Evolutionary conservation across 2,888 invertebrate species (phyloP).

Genomic region (Ypsolopha sequella): DNA sequence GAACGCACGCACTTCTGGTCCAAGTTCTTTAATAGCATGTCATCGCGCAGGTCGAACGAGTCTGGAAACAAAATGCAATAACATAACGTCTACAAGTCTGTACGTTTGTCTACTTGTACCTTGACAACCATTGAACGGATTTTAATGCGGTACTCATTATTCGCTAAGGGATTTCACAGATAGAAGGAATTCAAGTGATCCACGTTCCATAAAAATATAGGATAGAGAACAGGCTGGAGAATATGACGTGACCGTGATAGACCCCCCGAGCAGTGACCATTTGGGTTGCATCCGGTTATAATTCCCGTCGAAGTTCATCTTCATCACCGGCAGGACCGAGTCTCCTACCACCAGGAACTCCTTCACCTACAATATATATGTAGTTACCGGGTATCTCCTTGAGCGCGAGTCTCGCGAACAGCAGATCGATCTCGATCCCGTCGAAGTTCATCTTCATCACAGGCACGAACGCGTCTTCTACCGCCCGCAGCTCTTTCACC

Average conservation of each 20-base stretch:
- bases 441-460: constrained; percentile 99
- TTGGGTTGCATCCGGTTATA: too few species aligned
- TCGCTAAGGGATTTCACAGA: too few species aligned
- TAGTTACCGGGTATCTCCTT: constrained; percentile 92
- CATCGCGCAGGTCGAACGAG: constrained; percentile 88
- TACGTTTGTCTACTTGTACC: too few species aligned
- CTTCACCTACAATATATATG: constrained; percentile 55
- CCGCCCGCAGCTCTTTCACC: constrained; percentile 74
- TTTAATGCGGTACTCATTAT: too few species aligned
- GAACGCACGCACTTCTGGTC: constrained; percentile 97
- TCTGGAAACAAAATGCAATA: too few species aligned
- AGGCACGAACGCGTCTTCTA: constrained; percentile 99
- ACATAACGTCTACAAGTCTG: not conserved
- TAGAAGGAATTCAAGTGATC: too few species aligned
- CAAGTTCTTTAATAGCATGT: constrained; percentile 91
- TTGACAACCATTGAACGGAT: too few species aligned
- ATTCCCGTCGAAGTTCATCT: constrained; percentile 98
- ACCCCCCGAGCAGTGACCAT: too few species aligned
- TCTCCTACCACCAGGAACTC: constrained; percentile 87
- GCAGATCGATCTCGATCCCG: constrained; percentile 98
- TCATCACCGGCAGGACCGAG: constrained; percentile 99
- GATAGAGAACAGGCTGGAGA: too few species aligned
- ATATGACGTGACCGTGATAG: too few species aligned
- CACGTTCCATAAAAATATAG: too few species aligned
- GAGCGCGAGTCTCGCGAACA: constrained; percentile 95